phyloP scores from a whole-genome alignment of 2,113 vertebrate species.

The Channa maculata region DNA sequence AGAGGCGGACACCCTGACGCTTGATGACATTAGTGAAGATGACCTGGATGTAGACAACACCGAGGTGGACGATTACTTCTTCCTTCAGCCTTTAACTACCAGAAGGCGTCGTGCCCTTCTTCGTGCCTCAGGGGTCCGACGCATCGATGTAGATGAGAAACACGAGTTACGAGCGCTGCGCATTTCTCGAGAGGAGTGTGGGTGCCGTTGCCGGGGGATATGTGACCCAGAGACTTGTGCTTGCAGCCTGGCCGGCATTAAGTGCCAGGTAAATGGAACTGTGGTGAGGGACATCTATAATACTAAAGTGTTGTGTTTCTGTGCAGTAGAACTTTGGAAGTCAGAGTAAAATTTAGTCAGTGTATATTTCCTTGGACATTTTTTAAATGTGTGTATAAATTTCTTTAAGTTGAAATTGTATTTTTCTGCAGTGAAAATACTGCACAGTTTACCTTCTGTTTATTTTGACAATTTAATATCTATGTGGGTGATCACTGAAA shows the following conservation, averaged over 20 bases:
- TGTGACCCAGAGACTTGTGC: slow-evolving; percentile 96
- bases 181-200: slow-evolving; percentile 95
- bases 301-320: slow-evolving; percentile 55
- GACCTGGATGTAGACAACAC: slow-evolving; percentile 97
- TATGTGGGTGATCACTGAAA: no score
- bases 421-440: no score
- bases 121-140: slow-evolving; percentile 92
- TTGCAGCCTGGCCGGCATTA: slow-evolving; percentile 97
- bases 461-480: no score
- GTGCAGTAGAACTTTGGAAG: slow-evolving; percentile 6
- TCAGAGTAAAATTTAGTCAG: no score
- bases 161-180: slow-evolving; percentile 94
- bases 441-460: no score
- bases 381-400: no score
- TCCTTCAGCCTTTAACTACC: slow-evolving; percentile 95
- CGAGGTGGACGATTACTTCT: slow-evolving; percentile 98
- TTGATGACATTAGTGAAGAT: slow-evolving; percentile 98
- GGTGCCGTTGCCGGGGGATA: slow-evolving; percentile 94
- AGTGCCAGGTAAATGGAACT: slow-evolving; percentile 93
- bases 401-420: no score
- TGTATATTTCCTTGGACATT: no score
- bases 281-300: slow-evolving; percentile 78
- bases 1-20: slow-evolving; percentile 92
- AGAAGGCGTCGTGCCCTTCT: slow-evolving; percentile 92
- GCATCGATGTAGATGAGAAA: slow-evolving; percentile 96